Percentiles rank a stretch among this genome's conserved stretches.
Evolutionary conservation across 2,113 vertebrate species (phyloP).

Genomic region (Muscicapa adusta): DNA sequence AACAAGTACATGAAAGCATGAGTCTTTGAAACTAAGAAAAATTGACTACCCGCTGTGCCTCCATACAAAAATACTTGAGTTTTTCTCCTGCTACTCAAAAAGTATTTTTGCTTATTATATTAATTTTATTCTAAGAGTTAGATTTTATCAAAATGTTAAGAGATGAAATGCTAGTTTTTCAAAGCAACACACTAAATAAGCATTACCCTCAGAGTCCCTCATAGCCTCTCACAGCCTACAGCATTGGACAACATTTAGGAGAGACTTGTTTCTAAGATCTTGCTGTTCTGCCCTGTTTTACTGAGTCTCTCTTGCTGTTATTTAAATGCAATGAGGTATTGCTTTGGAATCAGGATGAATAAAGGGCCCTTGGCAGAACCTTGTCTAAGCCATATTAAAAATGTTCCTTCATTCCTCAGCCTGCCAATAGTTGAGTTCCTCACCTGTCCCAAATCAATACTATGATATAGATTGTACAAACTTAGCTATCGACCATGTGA

Average conservation of each 20-base stretch:
- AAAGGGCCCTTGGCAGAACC: neutral
- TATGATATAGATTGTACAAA: neutral
- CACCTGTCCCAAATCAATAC: conserved; percentile 39
- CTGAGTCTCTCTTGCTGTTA: neutral
- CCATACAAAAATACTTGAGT: neutral
- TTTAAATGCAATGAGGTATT: neutral
- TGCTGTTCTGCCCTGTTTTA: neutral
- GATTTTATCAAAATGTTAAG: neutral
- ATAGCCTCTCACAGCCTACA: neutral
- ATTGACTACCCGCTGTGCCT: neutral
- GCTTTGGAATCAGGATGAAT: neutral
- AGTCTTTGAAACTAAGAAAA: neutral
- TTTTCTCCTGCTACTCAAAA: neutral
- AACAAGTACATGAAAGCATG: neutral
- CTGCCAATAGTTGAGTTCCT: conserved; percentile 22
- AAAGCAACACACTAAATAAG: conserved; percentile 14
- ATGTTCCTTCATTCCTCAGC: neutral
- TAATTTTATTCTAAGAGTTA: neutral
- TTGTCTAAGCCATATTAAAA: conserved; percentile 11
- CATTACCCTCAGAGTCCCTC: neutral
- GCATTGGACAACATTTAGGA: neutral
- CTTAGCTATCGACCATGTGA: neutral
- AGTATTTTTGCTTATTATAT: neutral
- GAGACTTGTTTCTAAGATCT: neutral
- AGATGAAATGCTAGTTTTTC: conserved; percentile 11